These are phyloP conservation scores for Exocentrus adspersus DNA, from an alignment of 2,888 invertebrate species.

Conservation along the genomic window DNA sequence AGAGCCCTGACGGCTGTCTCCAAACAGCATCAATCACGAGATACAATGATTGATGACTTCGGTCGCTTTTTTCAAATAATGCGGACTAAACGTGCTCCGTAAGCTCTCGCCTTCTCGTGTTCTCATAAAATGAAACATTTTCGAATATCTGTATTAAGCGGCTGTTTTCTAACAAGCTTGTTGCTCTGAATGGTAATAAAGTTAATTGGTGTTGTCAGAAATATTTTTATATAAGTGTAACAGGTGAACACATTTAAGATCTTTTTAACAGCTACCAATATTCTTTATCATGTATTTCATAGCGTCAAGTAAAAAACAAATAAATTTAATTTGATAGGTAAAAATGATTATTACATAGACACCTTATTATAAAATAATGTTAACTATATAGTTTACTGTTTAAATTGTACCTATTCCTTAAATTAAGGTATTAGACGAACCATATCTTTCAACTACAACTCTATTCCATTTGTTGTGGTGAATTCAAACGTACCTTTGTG, in stretches of 20 bases:
- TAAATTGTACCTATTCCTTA: no score
- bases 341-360: no score
- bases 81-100: conserved; percentile 16
- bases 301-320: no score
- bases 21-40: conserved; percentile 26
- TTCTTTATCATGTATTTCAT: no score
- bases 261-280: no score
- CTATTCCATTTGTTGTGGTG: background rate
- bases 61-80: conserved; percentile 37
- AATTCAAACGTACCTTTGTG: background rate
- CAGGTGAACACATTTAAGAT: no score
- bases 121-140: conserved; percentile 37
- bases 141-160: conserved; percentile 26
- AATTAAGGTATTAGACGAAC: no score
- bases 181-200: conserved; percentile 11
- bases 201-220: no score
- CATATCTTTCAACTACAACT: background rate
- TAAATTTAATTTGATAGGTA: no score
- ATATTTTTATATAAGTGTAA: no score
- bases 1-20: conserved; percentile 25
- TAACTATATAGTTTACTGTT: no score
- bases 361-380: no score
- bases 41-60: conserved; percentile 27
- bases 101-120: conserved; percentile 28
- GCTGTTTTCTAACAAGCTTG: conserved; percentile 11